These are phyloP conservation scores for Drosophila murphyi DNA, from an alignment of 1,140 invertebrate genomes.

Conservation along the genomic window DNA sequence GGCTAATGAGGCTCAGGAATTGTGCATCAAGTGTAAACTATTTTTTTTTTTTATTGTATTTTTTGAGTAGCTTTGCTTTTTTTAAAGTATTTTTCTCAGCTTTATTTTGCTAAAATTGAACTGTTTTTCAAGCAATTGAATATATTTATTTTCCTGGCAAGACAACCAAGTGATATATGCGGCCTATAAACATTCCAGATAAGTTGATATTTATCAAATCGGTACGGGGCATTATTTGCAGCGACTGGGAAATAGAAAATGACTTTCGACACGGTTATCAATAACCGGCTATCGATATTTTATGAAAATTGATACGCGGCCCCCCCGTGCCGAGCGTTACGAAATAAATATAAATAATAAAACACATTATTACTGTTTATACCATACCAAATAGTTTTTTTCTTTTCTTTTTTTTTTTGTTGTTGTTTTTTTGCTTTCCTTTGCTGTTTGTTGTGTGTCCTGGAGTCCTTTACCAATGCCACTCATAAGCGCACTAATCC, in stretches of 20 bases:
- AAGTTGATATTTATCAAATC: slow-evolving; percentile 67
- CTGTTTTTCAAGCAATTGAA: background rate
- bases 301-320: slow-evolving; percentile 79
- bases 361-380: slow-evolving; percentile 79
- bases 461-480: slow-evolving; percentile 54
- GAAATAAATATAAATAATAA: slow-evolving; percentile 82
- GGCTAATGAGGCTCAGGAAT: slow-evolving; percentile 48
- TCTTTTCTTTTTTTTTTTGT: slow-evolving; percentile 38
- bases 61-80: too few relatives aligned
- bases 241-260: slow-evolving; percentile 61
- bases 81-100: too few relatives aligned
- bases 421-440: slow-evolving; percentile 21
- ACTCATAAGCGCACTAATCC: slow-evolving; percentile 81
- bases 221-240: slow-evolving; percentile 23
- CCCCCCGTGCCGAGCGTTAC: slow-evolving; percentile 24
- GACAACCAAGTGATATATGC: slow-evolving; percentile 35
- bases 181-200: slow-evolving; percentile 48
- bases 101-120: too few relatives aligned
- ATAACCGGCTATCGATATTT: slow-evolving; percentile 80
- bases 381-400: slow-evolving; percentile 70
- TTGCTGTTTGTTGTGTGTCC: slow-evolving; percentile 4
- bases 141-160: background rate
- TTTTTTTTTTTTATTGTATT: background rate
- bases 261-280: slow-evolving; percentile 80
- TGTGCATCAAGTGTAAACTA: slow-evolving; percentile 22